These are phyloP conservation scores for Osmerus mordax DNA, from an alignment of 2,113 vertebrate species.

Conservation along the genomic window DNA sequence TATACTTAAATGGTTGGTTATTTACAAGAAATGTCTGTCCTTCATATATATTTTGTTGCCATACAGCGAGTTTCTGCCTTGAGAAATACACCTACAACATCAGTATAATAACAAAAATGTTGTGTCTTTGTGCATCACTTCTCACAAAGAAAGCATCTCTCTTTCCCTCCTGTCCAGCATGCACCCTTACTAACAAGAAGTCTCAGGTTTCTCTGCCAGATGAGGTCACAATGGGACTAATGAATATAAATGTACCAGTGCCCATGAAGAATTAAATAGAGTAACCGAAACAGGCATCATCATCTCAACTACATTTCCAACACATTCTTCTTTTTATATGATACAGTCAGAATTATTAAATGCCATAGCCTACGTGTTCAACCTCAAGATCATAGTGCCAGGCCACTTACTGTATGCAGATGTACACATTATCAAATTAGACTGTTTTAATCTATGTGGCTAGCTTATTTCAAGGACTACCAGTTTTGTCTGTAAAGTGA, in stretches of 20 bases:
- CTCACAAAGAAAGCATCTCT: not conserved
- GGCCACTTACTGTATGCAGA: no score
- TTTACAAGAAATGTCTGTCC: no score
- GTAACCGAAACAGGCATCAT: not conserved
- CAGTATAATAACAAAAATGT: no score
- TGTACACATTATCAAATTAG: no score
- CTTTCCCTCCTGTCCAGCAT: not conserved
- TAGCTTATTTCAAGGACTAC: no score
- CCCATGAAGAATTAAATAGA: not conserved
- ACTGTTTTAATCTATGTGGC: no score
- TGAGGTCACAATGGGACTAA: slow-evolving; percentile 4
- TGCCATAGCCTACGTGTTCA: not conserved
- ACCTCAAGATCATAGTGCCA: no score
- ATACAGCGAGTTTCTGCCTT: no score
- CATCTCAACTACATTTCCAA: not conserved
- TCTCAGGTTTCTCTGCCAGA: slow-evolving; percentile 13
- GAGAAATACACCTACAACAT: no score
- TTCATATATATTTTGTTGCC: no score
- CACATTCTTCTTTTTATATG: not conserved
- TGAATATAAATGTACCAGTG: not conserved
- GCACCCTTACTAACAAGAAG: not conserved
- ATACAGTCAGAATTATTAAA: not conserved
- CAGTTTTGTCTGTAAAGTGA: no score
- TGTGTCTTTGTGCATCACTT: not conserved
- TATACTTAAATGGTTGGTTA: no score